Conservation (phyloP, 2,797 vertebrate genomes). For the Clarias pachynema region DNA sequence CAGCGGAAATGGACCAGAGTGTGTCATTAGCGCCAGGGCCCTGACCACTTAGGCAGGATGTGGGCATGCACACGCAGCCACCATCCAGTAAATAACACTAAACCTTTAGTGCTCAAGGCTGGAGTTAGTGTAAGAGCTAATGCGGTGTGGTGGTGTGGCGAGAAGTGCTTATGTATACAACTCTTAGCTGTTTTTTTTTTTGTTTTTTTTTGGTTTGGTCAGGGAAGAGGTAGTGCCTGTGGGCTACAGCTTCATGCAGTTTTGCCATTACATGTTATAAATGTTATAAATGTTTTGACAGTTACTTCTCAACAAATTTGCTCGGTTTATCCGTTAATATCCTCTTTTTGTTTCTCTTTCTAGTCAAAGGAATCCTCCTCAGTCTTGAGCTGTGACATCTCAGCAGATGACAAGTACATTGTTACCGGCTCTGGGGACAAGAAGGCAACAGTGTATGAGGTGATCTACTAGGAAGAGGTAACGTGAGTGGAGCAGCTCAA, state of each 20-base stretch:
- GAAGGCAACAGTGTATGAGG: constrained; percentile 86
- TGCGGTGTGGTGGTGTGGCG: constrained; percentile 43
- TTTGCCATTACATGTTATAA: not conserved
- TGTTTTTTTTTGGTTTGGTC: constrained; percentile 13
- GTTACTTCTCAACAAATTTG: not conserved
- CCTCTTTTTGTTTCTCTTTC: not conserved
- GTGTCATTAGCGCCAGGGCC: constrained; percentile 54
- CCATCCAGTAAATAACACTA: constrained; percentile 59
- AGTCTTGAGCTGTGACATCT: constrained; percentile 85
- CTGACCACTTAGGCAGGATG: constrained; percentile 60
- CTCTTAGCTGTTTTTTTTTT: constrained; percentile 26
- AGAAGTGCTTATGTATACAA: constrained; percentile 46
- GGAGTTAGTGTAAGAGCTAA: constrained; percentile 44
- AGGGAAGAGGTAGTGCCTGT: not conserved
- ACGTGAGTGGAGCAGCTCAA: constrained; percentile 52
- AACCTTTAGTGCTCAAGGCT: constrained; percentile 58
- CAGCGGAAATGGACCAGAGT: constrained; percentile 74
- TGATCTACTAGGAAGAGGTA: constrained; percentile 76
- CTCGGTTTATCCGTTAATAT: not conserved
- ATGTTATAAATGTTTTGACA: constrained; percentile 26
- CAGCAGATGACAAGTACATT: constrained; percentile 84
- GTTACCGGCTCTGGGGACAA: constrained; percentile 86
- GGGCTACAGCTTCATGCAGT: constrained; percentile 30
- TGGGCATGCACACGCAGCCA: constrained; percentile 27
- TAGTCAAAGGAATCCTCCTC: constrained; percentile 87